Conservation (phyloP, 2,797 vertebrate species). For the Microctenopoma steveboyesi region DNA sequence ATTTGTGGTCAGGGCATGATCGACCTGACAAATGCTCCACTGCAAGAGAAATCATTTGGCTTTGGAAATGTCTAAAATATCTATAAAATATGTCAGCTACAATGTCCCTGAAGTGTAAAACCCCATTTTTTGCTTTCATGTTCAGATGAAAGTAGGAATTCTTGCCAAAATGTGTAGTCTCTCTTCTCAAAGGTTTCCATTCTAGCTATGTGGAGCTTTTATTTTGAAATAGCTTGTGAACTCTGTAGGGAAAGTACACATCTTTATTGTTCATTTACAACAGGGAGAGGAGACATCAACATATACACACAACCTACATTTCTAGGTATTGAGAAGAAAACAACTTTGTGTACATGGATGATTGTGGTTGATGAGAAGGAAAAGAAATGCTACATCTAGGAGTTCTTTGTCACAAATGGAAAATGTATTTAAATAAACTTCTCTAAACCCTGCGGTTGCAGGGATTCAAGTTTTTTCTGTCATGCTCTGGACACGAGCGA, state of each 20-base stretch:
- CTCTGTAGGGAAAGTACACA: background rate
- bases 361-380: background rate
- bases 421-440: too few relatives aligned
- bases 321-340: background rate
- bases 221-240: constrained; percentile 36
- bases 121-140: constrained; percentile 51
- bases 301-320: too few relatives aligned
- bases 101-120: constrained; percentile 48
- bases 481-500: background rate
- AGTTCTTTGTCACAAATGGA: background rate
- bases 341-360: background rate
- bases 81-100: constrained; percentile 51
- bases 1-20: constrained; percentile 57
- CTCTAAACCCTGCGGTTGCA: background rate
- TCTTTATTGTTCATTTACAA: constrained; percentile 1
- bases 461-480: background rate
- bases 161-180: constrained; percentile 22
- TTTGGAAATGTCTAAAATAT: constrained; percentile 59
- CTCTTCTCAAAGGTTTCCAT: constrained; percentile 23
- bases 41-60: constrained; percentile 53
- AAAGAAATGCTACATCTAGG: background rate
- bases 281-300: constrained; percentile 17
- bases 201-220: constrained; percentile 19
- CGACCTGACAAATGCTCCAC: constrained; percentile 57
- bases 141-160: constrained; percentile 51